These are phyloP conservation scores for Neofelis nebulosa DNA, from an alignment of 2,113 vertebrate genomes.

Conservation along the genomic window DNA sequence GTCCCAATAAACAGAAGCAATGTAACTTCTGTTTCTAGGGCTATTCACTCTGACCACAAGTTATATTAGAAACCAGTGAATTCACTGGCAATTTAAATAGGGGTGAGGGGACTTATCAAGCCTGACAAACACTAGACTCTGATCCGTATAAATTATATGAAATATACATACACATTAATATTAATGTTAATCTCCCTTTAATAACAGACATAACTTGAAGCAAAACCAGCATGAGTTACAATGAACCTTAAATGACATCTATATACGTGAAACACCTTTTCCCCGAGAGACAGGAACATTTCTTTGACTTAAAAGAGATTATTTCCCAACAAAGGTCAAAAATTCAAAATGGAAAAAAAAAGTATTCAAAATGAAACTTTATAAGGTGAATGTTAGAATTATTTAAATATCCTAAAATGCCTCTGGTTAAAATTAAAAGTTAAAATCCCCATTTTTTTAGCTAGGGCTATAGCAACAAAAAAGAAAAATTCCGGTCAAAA, in stretches of 20 bases:
- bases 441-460: neutral
- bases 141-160: neutral
- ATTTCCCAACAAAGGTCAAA: conserved; percentile 33
- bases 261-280: neutral
- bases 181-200: neutral
- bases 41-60: neutral
- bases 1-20: neutral
- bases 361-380: neutral
- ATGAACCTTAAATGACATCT: neutral
- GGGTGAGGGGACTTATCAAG: neutral
- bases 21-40: neutral
- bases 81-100: neutral
- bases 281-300: neutral
- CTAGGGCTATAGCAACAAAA: neutral
- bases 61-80: neutral
- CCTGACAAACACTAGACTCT: neutral
- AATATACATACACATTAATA: neutral
- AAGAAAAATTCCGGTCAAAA: neutral
- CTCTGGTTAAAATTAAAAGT: conserved; percentile 4
- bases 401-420: conserved; percentile 32
- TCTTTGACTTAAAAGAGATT: conserved; percentile 1
- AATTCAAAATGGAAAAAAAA: neutral
- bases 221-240: neutral
- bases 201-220: conserved; percentile 13
- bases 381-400: neutral